Evolutionary conservation across 2,797 vertebrate genomes (phyloP).

Genomic region (Ambastaia sidthimunki): DNA sequence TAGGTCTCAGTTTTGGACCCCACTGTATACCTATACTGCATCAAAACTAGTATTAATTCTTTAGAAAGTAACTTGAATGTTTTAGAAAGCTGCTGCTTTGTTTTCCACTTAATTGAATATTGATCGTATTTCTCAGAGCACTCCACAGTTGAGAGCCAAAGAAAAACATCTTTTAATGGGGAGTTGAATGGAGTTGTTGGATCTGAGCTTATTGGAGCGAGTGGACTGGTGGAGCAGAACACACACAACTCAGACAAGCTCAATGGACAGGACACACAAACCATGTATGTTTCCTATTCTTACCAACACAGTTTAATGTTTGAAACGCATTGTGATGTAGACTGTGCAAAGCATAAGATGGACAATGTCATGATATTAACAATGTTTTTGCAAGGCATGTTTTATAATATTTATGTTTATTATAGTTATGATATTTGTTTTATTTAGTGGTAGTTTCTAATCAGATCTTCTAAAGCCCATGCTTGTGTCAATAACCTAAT

Average conservation of each 20-base stretch:
- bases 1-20: too few species aligned
- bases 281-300: conserved; percentile 82
- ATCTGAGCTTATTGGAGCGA: conserved; percentile 79
- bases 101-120: background rate
- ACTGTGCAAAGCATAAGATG: background rate
- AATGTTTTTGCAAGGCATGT: background rate
- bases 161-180: conserved; percentile 87
- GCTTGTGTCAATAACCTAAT: background rate
- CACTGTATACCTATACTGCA: too few species aligned
- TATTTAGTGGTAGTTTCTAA: background rate
- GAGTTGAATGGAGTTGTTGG: conserved; percentile 95
- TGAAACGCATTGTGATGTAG: background rate
- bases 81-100: background rate
- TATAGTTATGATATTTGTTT: too few species aligned
- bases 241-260: conserved; percentile 79
- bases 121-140: conserved; percentile 65
- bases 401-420: background rate
- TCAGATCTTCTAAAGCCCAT: background rate
- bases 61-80: too few species aligned
- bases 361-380: background rate
- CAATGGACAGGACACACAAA: conserved; percentile 86
- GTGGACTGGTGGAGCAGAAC: conserved; percentile 80
- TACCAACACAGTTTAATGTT: background rate
- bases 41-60: too few species aligned
- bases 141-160: conserved; percentile 78